Evolutionary conservation across 2,797 vertebrate species (phyloP), one percentile per base, ranked within the genome.

Genomic region (Pelodytes ibericus): DNA sequence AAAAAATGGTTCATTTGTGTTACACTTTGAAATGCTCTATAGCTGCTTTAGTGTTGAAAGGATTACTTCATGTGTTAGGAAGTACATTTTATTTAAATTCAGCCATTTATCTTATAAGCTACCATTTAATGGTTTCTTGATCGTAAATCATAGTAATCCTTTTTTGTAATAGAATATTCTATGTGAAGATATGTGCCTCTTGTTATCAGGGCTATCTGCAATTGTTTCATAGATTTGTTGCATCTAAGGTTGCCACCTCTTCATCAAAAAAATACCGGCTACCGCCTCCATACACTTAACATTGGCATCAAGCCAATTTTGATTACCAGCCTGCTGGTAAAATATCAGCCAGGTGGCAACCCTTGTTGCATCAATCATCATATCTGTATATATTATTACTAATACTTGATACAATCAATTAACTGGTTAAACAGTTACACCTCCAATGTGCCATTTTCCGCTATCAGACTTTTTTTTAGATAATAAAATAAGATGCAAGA

Each of bases 401-500:
- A 36, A 33, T 31, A 26, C 57, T 63, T 53, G 25, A 68, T 25
- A 25, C 57, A 53, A 61, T 44, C 58, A 74, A 20, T 47, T 22
- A 1, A 10, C 71, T 82, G 20, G 26, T 29, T 29, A 44, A 36
- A 41, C 44, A 47, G 24, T 78, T 71, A 53, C 22, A 74, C 16
- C 51, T 69, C 24, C n/a, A n/a, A n/a, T n/a, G n/a, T n/a, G n/a
- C n/a, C 41, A 63, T 81, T 83, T 85, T 71, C 33, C 80, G 80
- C 65, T 78, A 81, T n/a, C n/a, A n/a, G n/a, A n/a, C n/a, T n/a
- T n/a, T n/a, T n/a, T n/a, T n/a, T n/a, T n/a, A n/a, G n/a, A n/a
- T n/a, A n/a, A n/a, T n/a, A n/a, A n/a, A n/a, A n/a, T n/a, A n/a
- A n/a, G n/a, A n/a, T n/a, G n/a, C n/a, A n/a, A n/a, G n/a, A n/a